Base-by-base conservation (phyloP, 1,140 invertebrate genomes). In the Aphis craccivora region DNA sequence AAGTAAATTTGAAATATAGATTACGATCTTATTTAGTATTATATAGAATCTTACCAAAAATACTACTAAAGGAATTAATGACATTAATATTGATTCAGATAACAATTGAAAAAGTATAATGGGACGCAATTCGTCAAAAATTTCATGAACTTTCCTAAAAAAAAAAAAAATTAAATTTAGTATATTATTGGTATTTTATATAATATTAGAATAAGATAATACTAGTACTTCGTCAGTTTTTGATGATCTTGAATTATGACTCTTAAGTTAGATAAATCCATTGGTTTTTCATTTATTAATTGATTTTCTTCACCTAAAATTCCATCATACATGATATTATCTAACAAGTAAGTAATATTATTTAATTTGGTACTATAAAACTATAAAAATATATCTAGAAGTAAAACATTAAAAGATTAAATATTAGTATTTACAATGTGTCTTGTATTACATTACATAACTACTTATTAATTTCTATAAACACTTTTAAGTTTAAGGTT, bases 221-320 rank as follows among this genome's bases (percentile, higher is more conserved):
- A 18, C 0, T n/a, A 67, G 4, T 90, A 37, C 88, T 90, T 60
- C 4, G 43, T 90, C 6, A 23, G 37, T 25, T 40, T 90, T 60
- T 90, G 88, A 60, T 90, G 88, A 8, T 90, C 88, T 90, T 60
- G 23, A 40, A 60, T 90, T n/a, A 60, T 90, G 18, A 51, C 30
- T n/a, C 40, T 14, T 22, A 90, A 90, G 30, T 90, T 60, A 30
- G 43, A 60, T 20, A 30, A 40, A 22, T 90, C 60, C 14, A 5
- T n/a, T 18, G 11, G 3, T n/a, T 76, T n/a, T 35, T 76, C 11
- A 20, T 43, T 60, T 5, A 51, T 60, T 6, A 37, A 40, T 0
- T 18, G 60, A 7, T 23, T 40, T 18, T 60, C 35, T 20, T 90
- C n/a, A 18, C 23, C 51, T 90, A 25, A 53, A 55, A 53, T 1